These are phyloP conservation scores for Albula glossodonta DNA, from an alignment of 2,113 vertebrate genomes.

Conservation along the genomic window DNA sequence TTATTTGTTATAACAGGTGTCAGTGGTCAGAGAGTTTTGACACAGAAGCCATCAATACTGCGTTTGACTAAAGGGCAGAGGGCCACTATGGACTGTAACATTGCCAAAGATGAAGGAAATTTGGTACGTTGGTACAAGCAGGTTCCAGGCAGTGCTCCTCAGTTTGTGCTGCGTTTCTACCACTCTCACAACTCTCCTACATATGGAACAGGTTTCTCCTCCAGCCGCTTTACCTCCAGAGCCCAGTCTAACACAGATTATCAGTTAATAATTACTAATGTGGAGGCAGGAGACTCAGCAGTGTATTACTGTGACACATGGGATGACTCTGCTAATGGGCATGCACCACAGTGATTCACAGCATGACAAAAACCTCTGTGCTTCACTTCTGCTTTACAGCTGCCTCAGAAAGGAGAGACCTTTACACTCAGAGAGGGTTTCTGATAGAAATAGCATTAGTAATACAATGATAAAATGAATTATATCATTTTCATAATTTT, in stretches of 20 bases:
- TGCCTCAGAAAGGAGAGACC: no score
- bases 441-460: no score
- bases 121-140: constrained; percentile 48
- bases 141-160: constrained; percentile 44
- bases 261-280: constrained; percentile 51
- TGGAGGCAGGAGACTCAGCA: constrained; percentile 53
- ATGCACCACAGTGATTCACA: constrained; percentile 50
- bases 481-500: no score
- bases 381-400: constrained; percentile 21
- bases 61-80: constrained; percentile 36
- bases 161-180: not conserved
- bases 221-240: constrained; percentile 49
- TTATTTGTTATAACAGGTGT: constrained; percentile 42
- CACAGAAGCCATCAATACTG: constrained; percentile 29
- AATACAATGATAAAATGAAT: no score
- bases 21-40: constrained; percentile 24
- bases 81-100: constrained; percentile 44
- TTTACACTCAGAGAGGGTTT: no score
- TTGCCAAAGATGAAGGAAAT: rapidly evolving
- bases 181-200: rapidly evolving
- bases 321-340: rapidly evolving
- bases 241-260: constrained; percentile 40
- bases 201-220: constrained; percentile 55
- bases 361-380: constrained; percentile 53
- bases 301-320: constrained; percentile 50